These are phyloP conservation scores for Dendroctonus ponderosae DNA, from an alignment of 1,140 invertebrate species.

Conservation along the genomic window DNA sequence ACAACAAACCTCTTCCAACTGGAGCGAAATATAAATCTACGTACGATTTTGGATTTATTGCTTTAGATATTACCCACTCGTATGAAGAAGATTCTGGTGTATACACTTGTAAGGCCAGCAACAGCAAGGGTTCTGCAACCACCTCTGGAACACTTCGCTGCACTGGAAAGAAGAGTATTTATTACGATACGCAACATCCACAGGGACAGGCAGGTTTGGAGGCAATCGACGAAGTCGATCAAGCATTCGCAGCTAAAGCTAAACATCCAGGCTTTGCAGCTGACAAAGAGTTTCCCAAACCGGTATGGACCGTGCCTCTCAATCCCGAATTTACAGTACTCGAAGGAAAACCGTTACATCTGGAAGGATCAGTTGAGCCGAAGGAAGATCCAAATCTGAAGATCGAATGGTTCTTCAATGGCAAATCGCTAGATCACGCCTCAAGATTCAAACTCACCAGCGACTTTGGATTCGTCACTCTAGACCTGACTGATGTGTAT, in stretches of 20 bases:
- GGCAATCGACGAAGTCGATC: constrained; percentile 81
- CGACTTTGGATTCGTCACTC: constrained; percentile 90
- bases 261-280: constrained; percentile 63
- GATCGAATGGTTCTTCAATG: constrained; percentile 93
- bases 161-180: constrained; percentile 75
- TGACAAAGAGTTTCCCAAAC: constrained; percentile 79
- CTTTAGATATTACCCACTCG: constrained; percentile 76
- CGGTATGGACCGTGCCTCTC: constrained; percentile 82
- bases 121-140: constrained; percentile 83
- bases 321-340: constrained; percentile 78
- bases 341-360: constrained; percentile 86
- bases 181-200: constrained; percentile 85
- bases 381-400: constrained; percentile 95
- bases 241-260: constrained; percentile 68
- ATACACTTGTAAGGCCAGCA: constrained; percentile 89
- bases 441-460: constrained; percentile 83
- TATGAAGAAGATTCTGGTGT: constrained; percentile 88
- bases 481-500: constrained; percentile 86
- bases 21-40: constrained; percentile 80
- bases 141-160: constrained; percentile 84
- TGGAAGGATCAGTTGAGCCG: constrained; percentile 92
- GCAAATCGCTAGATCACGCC: constrained; percentile 80
- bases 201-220: constrained; percentile 83
- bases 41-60: constrained; percentile 87
- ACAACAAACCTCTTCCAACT: constrained; percentile 76